Base-by-base conservation (phyloP, 2,113 vertebrate genomes). In the Dasyprocta punctata region DNA sequence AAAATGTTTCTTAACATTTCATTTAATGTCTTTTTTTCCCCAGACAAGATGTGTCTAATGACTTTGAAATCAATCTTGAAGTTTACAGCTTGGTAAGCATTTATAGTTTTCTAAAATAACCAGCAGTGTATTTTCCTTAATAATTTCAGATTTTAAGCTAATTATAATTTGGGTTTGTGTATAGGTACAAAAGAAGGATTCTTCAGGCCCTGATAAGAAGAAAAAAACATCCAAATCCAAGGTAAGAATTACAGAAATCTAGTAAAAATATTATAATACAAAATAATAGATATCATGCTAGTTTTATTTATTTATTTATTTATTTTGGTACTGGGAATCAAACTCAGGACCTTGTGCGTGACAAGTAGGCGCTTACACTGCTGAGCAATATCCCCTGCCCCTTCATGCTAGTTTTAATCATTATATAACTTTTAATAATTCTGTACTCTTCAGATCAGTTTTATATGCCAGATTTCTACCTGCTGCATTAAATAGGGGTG, bases 201-300 rank as follows among this genome's bases (percentile, higher is more conserved):
- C 96, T 88, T 54, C 82, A 33, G 97, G 98, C 89, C 86, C 80
- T 77, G 99, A 99, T 92, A 99, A 99, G 98, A 99, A 98, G 98
- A 99, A 99, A 98, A 99, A 99, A 90, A 17, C 98, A 67, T 98
- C 81, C 94, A 99, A 99, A 97, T 99, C 99, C 26, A 99, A 99
- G 99, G 99, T 99, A 98, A 98, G 96, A 90, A 83, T 89, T 97
- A 96, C 16, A 11, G 49, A 47, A 85, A 61, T 69, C 75, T 22
- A 58, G 33, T 58, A 52, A 93, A 84, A 77, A 33, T 82, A 67
- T 63, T 78, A 10, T 38, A 44, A 65, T 75, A 17, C 49, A 47
- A 47, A 73, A 75, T 47, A 60, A 1, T 12, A 92, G 38, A 8
- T 3, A 19, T 63, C n/a, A 33, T 78, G 33, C 22, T 44, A 36